Evolutionary conservation across 2,888 invertebrate species (phyloP).

Genomic region (Teleogryllus oceanicus): DNA sequence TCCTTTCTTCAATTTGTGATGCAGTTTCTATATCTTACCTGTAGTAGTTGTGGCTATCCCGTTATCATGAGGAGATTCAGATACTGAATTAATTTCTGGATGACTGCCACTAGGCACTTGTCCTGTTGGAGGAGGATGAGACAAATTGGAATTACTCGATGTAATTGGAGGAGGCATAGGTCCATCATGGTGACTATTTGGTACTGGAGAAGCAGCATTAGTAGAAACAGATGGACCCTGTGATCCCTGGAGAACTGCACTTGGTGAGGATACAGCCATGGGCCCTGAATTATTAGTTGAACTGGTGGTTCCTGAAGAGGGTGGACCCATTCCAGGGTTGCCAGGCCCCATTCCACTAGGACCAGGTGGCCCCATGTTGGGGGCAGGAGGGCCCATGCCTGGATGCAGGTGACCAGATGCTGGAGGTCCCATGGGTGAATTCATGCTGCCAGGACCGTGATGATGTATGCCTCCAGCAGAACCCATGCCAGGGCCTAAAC

Average conservation of each 20-base stretch:
- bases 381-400: constrained; percentile 54
- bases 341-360: constrained; percentile 54
- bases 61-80: constrained; percentile 53
- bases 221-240: constrained; percentile 40
- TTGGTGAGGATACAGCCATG: constrained; percentile 45
- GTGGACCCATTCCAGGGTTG: constrained; percentile 59
- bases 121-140: constrained; percentile 43
- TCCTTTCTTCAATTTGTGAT: too few relatives aligned
- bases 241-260: constrained; percentile 43
- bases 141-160: constrained; percentile 49
- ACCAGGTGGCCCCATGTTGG: constrained; percentile 47
- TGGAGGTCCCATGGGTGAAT: constrained; percentile 53
- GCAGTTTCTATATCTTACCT: constrained; percentile 43
- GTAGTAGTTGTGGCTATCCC: constrained; percentile 57
- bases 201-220: constrained; percentile 36
- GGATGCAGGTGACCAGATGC: constrained; percentile 47
- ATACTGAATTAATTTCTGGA: constrained; percentile 43
- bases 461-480: constrained; percentile 37
- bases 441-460: constrained; percentile 31
- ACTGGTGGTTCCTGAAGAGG: constrained; percentile 57
- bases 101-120: constrained; percentile 44
- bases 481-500: constrained; percentile 36
- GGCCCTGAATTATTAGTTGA: constrained; percentile 56
- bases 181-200: constrained; percentile 47
- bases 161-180: constrained; percentile 52